Percentiles rank a stretch among this genome's conserved stretches.
Evolutionary conservation across 2,113 vertebrate genomes (phyloP).

Genomic region (Centropristis striata): DNA sequence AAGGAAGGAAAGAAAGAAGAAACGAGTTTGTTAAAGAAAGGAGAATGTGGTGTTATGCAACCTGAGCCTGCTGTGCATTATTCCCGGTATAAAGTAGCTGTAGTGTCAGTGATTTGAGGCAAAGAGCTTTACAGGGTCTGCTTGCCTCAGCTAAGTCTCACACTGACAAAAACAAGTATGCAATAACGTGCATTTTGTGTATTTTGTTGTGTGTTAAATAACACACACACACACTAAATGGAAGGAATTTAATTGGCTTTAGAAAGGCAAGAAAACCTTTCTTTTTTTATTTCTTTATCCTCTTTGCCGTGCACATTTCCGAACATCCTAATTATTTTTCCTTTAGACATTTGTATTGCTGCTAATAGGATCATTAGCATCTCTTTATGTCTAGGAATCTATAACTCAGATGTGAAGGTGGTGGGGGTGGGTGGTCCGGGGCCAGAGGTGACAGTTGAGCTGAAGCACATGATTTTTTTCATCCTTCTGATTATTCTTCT

Average conservation of each 20-base stretch:
- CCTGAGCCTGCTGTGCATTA: slow-evolving; percentile 40
- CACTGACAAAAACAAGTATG: slow-evolving; percentile 7
- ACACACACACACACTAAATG: not conserved
- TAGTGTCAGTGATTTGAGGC: slow-evolving; percentile 57
- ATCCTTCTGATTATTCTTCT: slow-evolving; percentile 20
- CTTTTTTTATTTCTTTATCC: not conserved
- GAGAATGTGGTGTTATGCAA: slow-evolving; percentile 51
- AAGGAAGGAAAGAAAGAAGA: slow-evolving; percentile 3
- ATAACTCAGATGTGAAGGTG: not conserved
- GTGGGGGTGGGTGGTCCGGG: not conserved
- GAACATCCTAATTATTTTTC: not conserved
- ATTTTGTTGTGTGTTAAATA: slow-evolving; percentile 27
- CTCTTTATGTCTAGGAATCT: not conserved
- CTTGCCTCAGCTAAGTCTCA: slow-evolving; percentile 53
- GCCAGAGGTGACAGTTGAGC: slow-evolving; percentile 49
- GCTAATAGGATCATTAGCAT: not conserved
- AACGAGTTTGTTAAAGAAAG: slow-evolving; percentile 26
- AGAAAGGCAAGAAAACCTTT: not conserved
- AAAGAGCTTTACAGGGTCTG: slow-evolving; percentile 42
- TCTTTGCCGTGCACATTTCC: not conserved
- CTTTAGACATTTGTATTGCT: not conserved
- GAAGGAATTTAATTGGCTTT: not conserved
- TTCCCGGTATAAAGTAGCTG: slow-evolving; percentile 51
- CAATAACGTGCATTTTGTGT: slow-evolving; percentile 4
- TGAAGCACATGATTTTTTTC: slow-evolving; percentile 67